Percentiles rank a stretch among this genome's conserved stretches.
phyloP scores from a whole-genome alignment of 2,888 invertebrate species.

The Cantharis rustica region DNA sequence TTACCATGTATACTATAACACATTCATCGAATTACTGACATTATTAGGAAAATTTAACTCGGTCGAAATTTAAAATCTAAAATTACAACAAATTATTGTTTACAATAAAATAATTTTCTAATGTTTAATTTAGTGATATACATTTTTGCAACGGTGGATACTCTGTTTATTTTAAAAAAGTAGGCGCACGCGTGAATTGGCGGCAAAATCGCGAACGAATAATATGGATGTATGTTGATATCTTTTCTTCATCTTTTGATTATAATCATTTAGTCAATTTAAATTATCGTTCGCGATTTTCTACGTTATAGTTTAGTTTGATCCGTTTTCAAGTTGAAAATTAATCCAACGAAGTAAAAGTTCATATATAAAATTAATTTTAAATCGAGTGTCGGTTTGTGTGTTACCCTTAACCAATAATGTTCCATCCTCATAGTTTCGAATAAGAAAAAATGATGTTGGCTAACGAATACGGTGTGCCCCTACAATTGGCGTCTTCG shows the following conservation, averaged over 20 bases:
- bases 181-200: constrained; percentile 34
- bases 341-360: not conserved
- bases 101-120: not conserved
- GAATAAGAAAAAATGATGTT: constrained; percentile 7
- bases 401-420: not conserved
- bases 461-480: constrained; percentile 14
- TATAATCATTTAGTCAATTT: not conserved
- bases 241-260: constrained; percentile 7
- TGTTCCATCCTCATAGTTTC: not conserved
- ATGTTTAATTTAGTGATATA: not conserved
- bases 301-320: not conserved
- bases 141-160: not conserved
- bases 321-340: not conserved
- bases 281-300: not conserved
- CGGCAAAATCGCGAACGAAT: constrained; percentile 25
- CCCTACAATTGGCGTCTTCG: constrained; percentile 8
- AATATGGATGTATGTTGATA: constrained; percentile 20
- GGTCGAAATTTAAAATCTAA: not conserved
- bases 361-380: not conserved
- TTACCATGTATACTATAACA: not conserved
- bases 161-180: constrained; percentile 12
- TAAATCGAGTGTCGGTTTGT: not conserved
- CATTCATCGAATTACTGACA: not conserved
- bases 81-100: not conserved
- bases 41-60: not conserved